phyloP scores from a whole-genome alignment of 1,140 invertebrate genomes.

The Drosophila guanche region DNA sequence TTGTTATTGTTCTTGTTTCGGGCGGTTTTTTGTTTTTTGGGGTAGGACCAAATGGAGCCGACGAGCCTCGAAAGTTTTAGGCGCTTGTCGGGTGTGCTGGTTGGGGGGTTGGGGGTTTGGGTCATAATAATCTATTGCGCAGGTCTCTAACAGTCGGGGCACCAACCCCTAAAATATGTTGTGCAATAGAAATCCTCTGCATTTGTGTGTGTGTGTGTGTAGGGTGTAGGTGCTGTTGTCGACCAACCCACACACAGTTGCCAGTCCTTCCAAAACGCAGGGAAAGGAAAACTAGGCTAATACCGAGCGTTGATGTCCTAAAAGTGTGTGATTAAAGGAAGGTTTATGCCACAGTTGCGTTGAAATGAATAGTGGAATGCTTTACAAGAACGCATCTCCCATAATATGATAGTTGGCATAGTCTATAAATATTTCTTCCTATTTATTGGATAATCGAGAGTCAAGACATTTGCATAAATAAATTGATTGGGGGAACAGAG shows the following conservation, averaged over 20 bases:
- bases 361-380: too few species aligned
- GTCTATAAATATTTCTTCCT: too few species aligned
- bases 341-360: too few species aligned
- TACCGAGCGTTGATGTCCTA: conserved; percentile 24
- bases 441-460: too few species aligned
- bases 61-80: conserved; percentile 45
- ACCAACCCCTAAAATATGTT: conserved; percentile 68
- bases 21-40: conserved; percentile 41
- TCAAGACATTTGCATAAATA: too few species aligned
- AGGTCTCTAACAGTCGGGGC: conserved; percentile 71
- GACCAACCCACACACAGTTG: conserved; percentile 72
- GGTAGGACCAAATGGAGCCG: conserved; percentile 62
- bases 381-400: too few species aligned
- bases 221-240: conserved; percentile 65
- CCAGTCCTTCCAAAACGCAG: conserved; percentile 4
- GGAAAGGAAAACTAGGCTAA: conserved; percentile 67
- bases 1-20: conserved; percentile 42
- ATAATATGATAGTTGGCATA: too few species aligned
- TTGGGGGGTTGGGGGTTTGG: conserved; percentile 7
- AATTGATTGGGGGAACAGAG: too few species aligned
- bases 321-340: not conserved
- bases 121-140: conserved; percentile 52
- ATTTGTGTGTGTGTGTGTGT: conserved; percentile 24
- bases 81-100: conserved; percentile 15
- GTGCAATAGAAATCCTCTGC: conserved; percentile 57